phyloP scores from a whole-genome alignment of 2,888 invertebrate species.

The Galeopsomyia nigrocyanea region DNA sequence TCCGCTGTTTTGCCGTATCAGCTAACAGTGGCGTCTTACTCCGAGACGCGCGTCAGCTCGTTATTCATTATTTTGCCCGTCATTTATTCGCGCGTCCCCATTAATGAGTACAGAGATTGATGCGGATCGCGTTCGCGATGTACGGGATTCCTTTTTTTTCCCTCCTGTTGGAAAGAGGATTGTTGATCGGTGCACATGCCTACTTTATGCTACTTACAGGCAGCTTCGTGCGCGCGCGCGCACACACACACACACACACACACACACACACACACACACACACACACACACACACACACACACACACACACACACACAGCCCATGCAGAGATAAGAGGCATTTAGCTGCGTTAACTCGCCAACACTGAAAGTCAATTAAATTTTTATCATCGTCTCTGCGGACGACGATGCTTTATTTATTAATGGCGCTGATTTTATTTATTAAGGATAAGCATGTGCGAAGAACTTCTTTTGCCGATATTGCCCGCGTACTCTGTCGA shows the following conservation, averaged over 20 bases:
- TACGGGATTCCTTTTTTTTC: slow-evolving; percentile 16
- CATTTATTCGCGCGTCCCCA: slow-evolving; percentile 42
- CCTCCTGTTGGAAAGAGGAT: neutral
- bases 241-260: too few species aligned
- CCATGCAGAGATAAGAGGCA: slow-evolving; percentile 36
- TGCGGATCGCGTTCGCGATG: slow-evolving; percentile 37
- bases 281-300: too few species aligned
- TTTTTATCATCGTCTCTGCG: slow-evolving; percentile 39
- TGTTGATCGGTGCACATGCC: slow-evolving; percentile 35
- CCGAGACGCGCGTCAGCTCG: slow-evolving; percentile 25
- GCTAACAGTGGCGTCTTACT: slow-evolving; percentile 25
- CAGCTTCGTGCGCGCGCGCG: neutral
- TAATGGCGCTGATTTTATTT: slow-evolving; percentile 17
- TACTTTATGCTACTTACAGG: slow-evolving; percentile 45
- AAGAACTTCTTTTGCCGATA: neutral
- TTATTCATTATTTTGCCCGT: slow-evolving; percentile 46
- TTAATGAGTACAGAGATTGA: slow-evolving; percentile 47
- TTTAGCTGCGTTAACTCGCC: slow-evolving; percentile 40
- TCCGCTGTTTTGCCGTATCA: slow-evolving; percentile 16
- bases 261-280: too few species aligned
- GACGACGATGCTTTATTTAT: slow-evolving; percentile 1
- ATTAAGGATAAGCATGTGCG: neutral
- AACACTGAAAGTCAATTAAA: slow-evolving; percentile 49
- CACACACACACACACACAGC: too few species aligned
- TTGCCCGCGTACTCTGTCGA: too few species aligned